These are phyloP conservation scores for Trissolcus basalis DNA, from an alignment of 1,140 invertebrate genomes.

Conservation along the genomic window DNA sequence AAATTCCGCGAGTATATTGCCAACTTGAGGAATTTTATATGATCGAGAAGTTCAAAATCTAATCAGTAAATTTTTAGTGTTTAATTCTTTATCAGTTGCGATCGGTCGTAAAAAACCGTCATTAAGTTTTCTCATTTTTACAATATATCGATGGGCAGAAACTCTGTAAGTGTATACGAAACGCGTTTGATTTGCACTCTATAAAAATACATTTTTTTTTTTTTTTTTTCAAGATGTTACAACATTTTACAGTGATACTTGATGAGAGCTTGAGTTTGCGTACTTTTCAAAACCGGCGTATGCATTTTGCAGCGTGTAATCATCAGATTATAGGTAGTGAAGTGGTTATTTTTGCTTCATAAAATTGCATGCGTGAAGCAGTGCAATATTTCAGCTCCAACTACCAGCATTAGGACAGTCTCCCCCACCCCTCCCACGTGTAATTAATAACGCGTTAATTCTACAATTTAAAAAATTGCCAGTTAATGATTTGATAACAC, in stretches of 20 bases:
- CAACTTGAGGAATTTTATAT: too few species aligned
- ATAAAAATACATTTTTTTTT: too few species aligned
- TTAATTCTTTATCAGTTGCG: too few species aligned
- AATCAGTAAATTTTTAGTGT: too few species aligned
- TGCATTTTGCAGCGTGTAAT: slow-evolving; percentile 41
- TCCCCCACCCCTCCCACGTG: slow-evolving; percentile 5
- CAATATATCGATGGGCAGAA: too few species aligned
- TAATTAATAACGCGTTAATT: slow-evolving; percentile 57
- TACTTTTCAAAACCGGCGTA: slow-evolving; percentile 46
- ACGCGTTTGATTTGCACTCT: too few species aligned
- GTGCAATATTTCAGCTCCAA: slow-evolving; percentile 47
- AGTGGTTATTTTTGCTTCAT: slow-evolving; percentile 38
- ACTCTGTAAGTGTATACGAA: too few species aligned
- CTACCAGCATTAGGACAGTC: slow-evolving; percentile 42
- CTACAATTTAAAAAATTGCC: slow-evolving; percentile 37
- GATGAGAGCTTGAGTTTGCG: slow-evolving; percentile 27
- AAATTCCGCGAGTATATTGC: too few species aligned
- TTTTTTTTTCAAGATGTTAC: slow-evolving; percentile 5
- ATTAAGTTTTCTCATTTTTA: too few species aligned
- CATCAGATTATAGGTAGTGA: slow-evolving; percentile 50
- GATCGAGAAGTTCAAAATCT: too few species aligned
- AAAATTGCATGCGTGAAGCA: slow-evolving; percentile 45
- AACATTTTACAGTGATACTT: slow-evolving; percentile 22
- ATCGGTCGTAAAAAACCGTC: too few species aligned
- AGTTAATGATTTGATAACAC: slow-evolving; percentile 46